phyloP scores from a whole-genome alignment of 92 coral and sea anemone genomes.

The Parazoanthus atlanticus region DNA sequence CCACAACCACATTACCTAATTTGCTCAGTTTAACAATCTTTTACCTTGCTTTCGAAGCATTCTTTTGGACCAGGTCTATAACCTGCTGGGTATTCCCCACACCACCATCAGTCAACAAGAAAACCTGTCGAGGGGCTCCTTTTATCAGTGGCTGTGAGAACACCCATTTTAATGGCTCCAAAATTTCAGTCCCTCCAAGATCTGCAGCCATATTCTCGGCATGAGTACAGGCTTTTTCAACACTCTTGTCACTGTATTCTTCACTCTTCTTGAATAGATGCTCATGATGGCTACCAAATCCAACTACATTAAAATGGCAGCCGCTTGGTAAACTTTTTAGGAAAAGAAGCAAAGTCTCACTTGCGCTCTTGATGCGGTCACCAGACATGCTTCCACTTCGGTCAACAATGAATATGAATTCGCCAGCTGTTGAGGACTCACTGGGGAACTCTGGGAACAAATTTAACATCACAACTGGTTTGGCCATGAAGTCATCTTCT shows the following conservation, averaged over 20 bases:
- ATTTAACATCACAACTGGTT: slow-evolving; percentile 78
- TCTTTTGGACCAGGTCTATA: slow-evolving; percentile 61
- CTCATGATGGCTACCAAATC: slow-evolving; percentile 80
- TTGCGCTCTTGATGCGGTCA: slow-evolving; percentile 63
- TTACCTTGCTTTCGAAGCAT: slow-evolving; percentile 71
- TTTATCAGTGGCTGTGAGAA: slow-evolving; percentile 71
- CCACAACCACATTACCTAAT: too few species aligned
- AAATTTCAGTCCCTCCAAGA: slow-evolving; percentile 87
- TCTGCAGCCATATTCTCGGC: slow-evolving; percentile 70
- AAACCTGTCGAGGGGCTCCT: slow-evolving; percentile 89
- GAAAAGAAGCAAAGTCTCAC: slow-evolving; percentile 77
- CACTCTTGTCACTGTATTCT: slow-evolving; percentile 65
- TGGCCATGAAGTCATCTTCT: slow-evolving; percentile 67
- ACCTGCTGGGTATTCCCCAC: slow-evolving; percentile 81
- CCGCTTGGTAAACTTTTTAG: slow-evolving; percentile 86
- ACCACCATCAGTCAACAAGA: slow-evolving; percentile 84
- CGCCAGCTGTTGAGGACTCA: slow-evolving; percentile 70
- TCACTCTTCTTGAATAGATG: slow-evolving; percentile 68
- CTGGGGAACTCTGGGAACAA: slow-evolving; percentile 79
- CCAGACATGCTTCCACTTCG: slow-evolving; percentile 92
- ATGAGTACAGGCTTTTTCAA: slow-evolving; percentile 69
- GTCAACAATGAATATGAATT: slow-evolving; percentile 88
- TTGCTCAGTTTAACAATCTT: not conserved
- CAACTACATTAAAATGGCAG: slow-evolving; percentile 85
- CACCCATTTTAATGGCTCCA: slow-evolving; percentile 68